Evolutionary conservation across 2,797 vertebrate genomes (phyloP).

Genomic region (Danio aesculapii): DNA sequence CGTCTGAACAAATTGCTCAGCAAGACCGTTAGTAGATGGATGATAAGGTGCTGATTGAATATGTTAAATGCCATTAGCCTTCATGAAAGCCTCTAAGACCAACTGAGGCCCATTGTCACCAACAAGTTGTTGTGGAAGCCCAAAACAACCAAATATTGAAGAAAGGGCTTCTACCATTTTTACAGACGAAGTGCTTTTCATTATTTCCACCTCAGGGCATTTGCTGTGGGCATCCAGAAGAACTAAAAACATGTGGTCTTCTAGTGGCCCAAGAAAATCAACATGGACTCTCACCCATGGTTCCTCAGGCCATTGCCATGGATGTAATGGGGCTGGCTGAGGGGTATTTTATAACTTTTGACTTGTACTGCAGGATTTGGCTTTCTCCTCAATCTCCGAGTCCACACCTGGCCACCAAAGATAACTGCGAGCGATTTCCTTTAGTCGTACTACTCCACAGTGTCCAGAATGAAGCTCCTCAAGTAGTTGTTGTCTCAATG

Average conservation of each 20-base stretch:
- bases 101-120: slow-evolving; percentile 38
- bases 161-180: slow-evolving; percentile 26
- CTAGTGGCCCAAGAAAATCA: slow-evolving; percentile 36
- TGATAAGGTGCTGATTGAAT: not conserved
- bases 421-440: slow-evolving; percentile 1
- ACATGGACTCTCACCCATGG: slow-evolving; percentile 15
- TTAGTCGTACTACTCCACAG: slow-evolving; percentile 42
- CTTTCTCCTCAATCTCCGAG: slow-evolving; percentile 5
- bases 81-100: not conserved
- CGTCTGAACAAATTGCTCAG: not conserved
- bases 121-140: slow-evolving; percentile 24
- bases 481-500: not conserved
- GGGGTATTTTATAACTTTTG: slow-evolving; percentile 11
- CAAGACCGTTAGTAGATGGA: not conserved
- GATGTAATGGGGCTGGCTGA: not conserved
- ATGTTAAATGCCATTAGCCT: not conserved
- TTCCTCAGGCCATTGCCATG: slow-evolving; percentile 35
- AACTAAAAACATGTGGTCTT: slow-evolving; percentile 39
- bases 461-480: slow-evolving; percentile 25
- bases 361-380: slow-evolving; percentile 2
- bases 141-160: slow-evolving; percentile 32
- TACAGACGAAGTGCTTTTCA: slow-evolving; percentile 16
- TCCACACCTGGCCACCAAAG: slow-evolving; percentile 45
- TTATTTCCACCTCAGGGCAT: slow-evolving; percentile 29
- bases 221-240: slow-evolving; percentile 25